Base-by-base conservation (phyloP, 1,140 invertebrate genomes). In the Drosophila orosa region DNA sequence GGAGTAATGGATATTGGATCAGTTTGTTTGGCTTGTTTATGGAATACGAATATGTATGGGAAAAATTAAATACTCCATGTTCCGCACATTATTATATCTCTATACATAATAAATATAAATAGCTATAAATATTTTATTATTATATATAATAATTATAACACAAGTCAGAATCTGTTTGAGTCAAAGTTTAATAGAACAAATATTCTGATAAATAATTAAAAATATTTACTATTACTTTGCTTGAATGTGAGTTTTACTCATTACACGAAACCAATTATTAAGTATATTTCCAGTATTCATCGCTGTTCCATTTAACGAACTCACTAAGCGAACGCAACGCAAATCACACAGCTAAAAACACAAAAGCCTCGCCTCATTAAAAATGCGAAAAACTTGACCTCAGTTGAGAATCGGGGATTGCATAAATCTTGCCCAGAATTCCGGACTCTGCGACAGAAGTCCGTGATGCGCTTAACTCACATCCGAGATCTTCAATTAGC, bases 401-500 rank as follows among this genome's bases (percentile, higher is more conserved):
- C 15, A 33, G 22, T 17, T 42, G 37, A 60, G 48, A 75, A 68
- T 61, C 74, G 19, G 39, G 56, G 17, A 62, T 61, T 68, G 57
- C 57, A 76, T 76, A 80, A 80, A 77, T 80, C 65, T 59, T 48
- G 54, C 25, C 52, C 44, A 59, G 63, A 40, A 58, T 58, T 50
- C 47, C 55, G 39, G 24, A 25, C 55, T 42, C 48, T 45, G 31
- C 33, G 55, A 48, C 44, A 59, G 37, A 35, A 12, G 35, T 67
- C 57, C 65, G 79, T 79, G 65, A 80, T 74, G 73, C 24, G 78
- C 77, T 85, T 81, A 84, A 80, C 81, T 77, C 56, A 39, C 60
- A 58, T 62, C 63, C 69, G 48, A 80, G 77, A 85, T 83, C 74
- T 81, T 81, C 82, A 86, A 86, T 85, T 81, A 87, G 83, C 75